These are phyloP conservation scores for Eulemur coronatus DNA, from an alignment of 2,797 vertebrate genomes.

Conservation along the genomic window DNA sequence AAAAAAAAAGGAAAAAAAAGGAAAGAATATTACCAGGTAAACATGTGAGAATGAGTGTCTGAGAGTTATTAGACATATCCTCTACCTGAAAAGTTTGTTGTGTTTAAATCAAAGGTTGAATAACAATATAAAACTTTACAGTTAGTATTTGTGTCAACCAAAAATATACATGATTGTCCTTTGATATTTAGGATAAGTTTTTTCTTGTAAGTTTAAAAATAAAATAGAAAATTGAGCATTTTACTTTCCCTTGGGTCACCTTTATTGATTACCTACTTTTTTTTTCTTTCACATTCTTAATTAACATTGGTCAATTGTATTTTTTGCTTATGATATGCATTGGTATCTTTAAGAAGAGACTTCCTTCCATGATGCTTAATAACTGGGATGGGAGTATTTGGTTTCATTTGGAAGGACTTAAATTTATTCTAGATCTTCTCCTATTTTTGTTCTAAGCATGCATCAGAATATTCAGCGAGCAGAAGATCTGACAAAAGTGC, in stretches of 20 bases:
- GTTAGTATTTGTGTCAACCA: background rate
- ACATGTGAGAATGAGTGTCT: background rate
- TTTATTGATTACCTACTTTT: background rate
- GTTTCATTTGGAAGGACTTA: background rate
- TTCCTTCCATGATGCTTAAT: background rate
- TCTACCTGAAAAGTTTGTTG: background rate
- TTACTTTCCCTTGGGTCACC: background rate
- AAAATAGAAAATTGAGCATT: background rate
- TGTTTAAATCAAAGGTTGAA: background rate
- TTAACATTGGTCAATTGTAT: background rate
- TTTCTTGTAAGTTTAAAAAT: background rate
- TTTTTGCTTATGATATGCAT: background rate
- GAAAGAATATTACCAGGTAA: background rate
- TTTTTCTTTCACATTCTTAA: background rate
- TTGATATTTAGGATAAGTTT: background rate
- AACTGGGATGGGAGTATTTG: background rate
- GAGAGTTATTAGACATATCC: background rate
- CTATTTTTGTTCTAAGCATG: background rate
- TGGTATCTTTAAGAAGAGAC: background rate
- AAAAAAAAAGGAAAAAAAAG: background rate
- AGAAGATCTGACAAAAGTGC: background rate
- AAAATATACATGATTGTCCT: background rate
- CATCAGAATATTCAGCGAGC: background rate
- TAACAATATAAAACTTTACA: background rate
- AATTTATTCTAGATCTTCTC: background rate